Evolutionary conservation across 2,888 invertebrate genomes (phyloP).

Genomic region (Dryobota labecula): DNA sequence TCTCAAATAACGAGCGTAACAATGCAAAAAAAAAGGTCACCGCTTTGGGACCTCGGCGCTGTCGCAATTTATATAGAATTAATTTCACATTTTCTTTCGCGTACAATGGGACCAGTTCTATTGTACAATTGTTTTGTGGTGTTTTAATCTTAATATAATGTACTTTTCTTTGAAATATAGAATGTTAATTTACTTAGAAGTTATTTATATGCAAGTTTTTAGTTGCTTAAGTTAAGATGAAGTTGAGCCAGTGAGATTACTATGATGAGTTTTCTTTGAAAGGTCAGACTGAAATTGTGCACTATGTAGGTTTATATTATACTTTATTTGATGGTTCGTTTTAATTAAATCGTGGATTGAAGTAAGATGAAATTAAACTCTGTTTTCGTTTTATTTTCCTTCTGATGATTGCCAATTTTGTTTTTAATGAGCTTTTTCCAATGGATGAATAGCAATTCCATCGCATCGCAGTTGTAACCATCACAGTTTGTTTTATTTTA

Average conservation of each 20-base stretch:
- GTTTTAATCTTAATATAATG: slow-evolving; percentile 50
- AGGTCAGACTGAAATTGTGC: slow-evolving; percentile 1
- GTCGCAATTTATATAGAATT: slow-evolving; percentile 56
- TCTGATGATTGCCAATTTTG: slow-evolving; percentile 2
- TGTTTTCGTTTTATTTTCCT: neutral
- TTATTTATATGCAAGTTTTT: slow-evolving; percentile 28
- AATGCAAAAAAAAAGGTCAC: slow-evolving; percentile 47
- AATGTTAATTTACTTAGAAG: slow-evolving; percentile 36
- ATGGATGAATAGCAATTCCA: neutral
- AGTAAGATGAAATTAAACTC: neutral
- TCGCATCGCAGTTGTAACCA: no score
- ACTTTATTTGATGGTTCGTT: slow-evolving; percentile 11
- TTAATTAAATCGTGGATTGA: slow-evolving; percentile 28
- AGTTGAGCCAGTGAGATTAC: slow-evolving; percentile 10
- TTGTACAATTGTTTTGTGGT: slow-evolving; percentile 50
- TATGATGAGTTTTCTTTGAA: slow-evolving; percentile 23
- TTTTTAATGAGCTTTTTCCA: neutral
- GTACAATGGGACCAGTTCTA: slow-evolving; percentile 52
- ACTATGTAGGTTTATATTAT: neutral
- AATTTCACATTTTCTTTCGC: slow-evolving; percentile 56
- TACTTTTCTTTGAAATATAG: slow-evolving; percentile 48
- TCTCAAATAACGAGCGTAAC: slow-evolving; percentile 16
- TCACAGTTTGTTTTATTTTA: neutral
- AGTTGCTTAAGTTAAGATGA: slow-evolving; percentile 13
- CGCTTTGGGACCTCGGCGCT: slow-evolving; percentile 28